A percentile compares a stretch with the other conserved stretches of the same genome.
These are phyloP conservation scores for Hirtodrosophila confusa DNA, from an alignment of 2,888 invertebrate species.

Conservation along the genomic window DNA sequence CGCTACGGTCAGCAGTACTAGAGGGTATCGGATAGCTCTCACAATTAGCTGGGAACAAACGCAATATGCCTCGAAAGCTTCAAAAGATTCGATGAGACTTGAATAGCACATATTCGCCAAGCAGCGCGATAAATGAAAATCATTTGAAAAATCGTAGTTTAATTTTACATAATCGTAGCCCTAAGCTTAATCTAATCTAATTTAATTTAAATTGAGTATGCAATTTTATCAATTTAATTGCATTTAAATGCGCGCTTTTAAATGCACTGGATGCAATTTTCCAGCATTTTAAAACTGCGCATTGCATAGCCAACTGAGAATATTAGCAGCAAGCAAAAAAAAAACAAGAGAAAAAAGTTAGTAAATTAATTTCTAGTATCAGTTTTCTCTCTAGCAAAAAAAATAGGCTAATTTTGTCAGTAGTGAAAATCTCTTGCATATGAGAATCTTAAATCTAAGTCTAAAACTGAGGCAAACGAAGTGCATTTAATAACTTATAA, in stretches of 20 bases:
- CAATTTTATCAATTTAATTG: conserved; percentile 10
- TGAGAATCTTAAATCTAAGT: conserved; percentile 62
- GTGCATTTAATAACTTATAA: conserved; percentile 67
- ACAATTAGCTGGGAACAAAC: conserved; percentile 74
- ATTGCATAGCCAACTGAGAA: conserved; percentile 58
- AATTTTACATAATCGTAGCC: conserved; percentile 45
- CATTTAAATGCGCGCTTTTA: conserved; percentile 77
- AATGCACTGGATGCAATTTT: conserved; percentile 65
- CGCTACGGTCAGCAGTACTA: conserved; percentile 84
- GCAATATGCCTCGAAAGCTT: conserved; percentile 80
- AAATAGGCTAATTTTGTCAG: conserved; percentile 59
- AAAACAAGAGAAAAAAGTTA: conserved; percentile 5
- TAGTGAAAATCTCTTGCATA: conserved; percentile 52
- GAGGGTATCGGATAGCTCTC: conserved; percentile 58
- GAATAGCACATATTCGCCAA: conserved; percentile 64
- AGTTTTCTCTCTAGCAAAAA: conserved; percentile 44
- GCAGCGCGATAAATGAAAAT: conserved; percentile 53
- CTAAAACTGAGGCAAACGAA: conserved; percentile 60
- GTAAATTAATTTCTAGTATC: conserved; percentile 36
- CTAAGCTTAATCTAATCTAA: conserved; percentile 47
- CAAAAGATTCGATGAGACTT: conserved; percentile 79
- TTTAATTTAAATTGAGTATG: conserved; percentile 30
- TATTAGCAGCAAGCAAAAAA: conserved; percentile 8
- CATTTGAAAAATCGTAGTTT: conserved; percentile 63
- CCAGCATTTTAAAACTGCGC: conserved; percentile 81